phyloP scores from a whole-genome alignment of 2,888 invertebrate species.

The Chouioia cunea region DNA sequence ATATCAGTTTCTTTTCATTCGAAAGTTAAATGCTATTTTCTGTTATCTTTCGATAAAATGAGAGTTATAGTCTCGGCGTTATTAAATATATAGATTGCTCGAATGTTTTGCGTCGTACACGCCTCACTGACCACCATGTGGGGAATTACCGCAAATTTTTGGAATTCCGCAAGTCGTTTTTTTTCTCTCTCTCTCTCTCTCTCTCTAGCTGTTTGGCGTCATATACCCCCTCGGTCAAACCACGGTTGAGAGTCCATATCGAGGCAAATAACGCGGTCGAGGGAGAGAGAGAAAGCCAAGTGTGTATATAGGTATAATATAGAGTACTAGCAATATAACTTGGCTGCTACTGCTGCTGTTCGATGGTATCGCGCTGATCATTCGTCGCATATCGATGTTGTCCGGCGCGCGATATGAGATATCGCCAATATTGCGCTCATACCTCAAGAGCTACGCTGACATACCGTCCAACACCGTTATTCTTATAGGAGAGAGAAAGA shows the following conservation, averaged over 20 bases:
- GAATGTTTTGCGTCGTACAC: background rate
- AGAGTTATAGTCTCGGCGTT: background rate
- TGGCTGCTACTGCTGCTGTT: constrained; percentile 31
- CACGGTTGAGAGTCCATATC: background rate
- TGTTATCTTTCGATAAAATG: no score
- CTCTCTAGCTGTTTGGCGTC: no score
- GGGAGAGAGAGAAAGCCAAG: background rate
- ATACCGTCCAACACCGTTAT: constrained; percentile 60
- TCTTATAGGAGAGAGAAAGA: no score
- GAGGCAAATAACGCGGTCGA: constrained; percentile 6
- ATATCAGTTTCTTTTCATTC: no score
- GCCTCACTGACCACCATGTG: constrained; percentile 3
- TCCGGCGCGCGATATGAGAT: constrained; percentile 66
- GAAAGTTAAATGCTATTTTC: no score
- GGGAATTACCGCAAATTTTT: constrained; percentile 20
- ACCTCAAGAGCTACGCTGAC: constrained; percentile 61
- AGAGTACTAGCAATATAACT: constrained; percentile 27
- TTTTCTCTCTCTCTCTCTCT: background rate
- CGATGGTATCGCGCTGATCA: constrained; percentile 63
- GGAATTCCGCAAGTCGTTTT: constrained; percentile 18
- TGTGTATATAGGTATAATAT: no score
- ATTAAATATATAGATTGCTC: constrained; percentile 5
- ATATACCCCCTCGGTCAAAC: constrained; percentile 48
- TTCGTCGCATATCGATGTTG: constrained; percentile 68
- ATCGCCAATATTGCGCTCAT: constrained; percentile 64